Base-by-base conservation (phyloP, 2,888 invertebrate species). In the Strigamia crassipes region DNA sequence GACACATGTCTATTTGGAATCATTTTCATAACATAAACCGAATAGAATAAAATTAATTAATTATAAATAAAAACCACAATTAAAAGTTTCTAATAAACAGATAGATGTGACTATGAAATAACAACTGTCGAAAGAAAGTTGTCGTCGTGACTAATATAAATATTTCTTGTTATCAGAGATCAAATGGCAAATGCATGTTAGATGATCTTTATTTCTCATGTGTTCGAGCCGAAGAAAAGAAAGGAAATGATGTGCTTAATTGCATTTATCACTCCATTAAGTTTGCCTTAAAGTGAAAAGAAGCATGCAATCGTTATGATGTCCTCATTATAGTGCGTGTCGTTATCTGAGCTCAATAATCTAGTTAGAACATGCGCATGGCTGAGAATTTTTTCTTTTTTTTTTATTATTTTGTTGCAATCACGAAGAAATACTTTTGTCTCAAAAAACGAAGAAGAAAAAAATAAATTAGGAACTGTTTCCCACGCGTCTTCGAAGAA, bases 201-300 rank as follows among this genome's bases (percentile, higher is more conserved):
- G 66, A 66, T 66, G 66, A 66, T 66, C 31, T 66, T 13, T 66
- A 15, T 66, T 66, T 15, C 66, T 21, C 61, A 21, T 66, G 66
- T 27, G 66, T 27, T 66, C 27, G 23, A 23, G 21, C 6, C 12
- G 27, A 66, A 66, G 66, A 66, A 66, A 66, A 66, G 31, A 66
- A 66, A 66, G 66, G 66, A 66, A 66, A 66, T 31, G 66, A 66
- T 66, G 66, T 66, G 66, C 27, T 66, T 66, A 66, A 66, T 66
- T 66, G 66, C 66, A 66, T 66, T 66, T 66, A 66, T 66, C 66
- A 66, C 66, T 66, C 66, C 66, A 66, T 66, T 66, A 66, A 66
- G 66, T 66, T 66, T 66, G 66, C 66, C 66, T 66, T 66, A 66
- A 66, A 66, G 66, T 66, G 66, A 66, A 66, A 66, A 66, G 66